These are phyloP conservation scores for Pristionchus fissidentatus DNA, from an alignment of 2,888 invertebrate genomes.

Conservation along the genomic window DNA sequence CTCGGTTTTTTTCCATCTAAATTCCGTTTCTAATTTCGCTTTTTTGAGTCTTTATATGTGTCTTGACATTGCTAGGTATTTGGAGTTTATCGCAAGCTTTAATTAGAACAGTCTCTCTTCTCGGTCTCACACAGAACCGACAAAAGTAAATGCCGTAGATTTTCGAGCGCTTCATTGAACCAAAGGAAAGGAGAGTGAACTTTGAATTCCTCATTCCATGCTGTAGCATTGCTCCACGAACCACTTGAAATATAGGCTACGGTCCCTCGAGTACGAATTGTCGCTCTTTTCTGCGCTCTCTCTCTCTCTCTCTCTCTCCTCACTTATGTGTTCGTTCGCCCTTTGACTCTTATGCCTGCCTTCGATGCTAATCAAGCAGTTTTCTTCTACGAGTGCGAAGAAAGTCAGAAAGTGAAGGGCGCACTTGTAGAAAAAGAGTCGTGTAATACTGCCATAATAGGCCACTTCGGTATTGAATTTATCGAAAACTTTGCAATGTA, in stretches of 20 bases:
- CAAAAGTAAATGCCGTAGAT: background rate
- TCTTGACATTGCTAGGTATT: background rate
- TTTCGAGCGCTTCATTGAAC: background rate
- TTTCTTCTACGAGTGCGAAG: background rate
- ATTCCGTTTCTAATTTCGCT: background rate
- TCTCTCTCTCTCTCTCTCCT: constrained; percentile 18
- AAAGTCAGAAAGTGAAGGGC: constrained; percentile 21
- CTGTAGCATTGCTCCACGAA: background rate
- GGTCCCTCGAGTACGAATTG: constrained; percentile 24
- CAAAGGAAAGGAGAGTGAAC: too few species aligned
- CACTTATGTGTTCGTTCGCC: background rate
- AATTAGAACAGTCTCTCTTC: background rate
- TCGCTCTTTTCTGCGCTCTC: background rate
- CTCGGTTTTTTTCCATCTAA: background rate
- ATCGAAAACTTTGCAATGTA: too few species aligned
- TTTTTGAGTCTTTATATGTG: background rate
- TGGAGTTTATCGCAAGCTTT: background rate
- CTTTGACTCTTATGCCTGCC: constrained; percentile 1
- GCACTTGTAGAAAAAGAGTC: constrained; percentile 7
- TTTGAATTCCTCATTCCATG: constrained; percentile 15
- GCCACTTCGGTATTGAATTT: too few species aligned
- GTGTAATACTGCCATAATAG: constrained; percentile 10
- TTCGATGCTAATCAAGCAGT: background rate
- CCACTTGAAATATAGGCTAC: constrained; percentile 41
- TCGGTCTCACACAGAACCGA: background rate